Base-by-base conservation (phyloP, 1,140 invertebrate species). In the Brachionus rubens region DNA sequence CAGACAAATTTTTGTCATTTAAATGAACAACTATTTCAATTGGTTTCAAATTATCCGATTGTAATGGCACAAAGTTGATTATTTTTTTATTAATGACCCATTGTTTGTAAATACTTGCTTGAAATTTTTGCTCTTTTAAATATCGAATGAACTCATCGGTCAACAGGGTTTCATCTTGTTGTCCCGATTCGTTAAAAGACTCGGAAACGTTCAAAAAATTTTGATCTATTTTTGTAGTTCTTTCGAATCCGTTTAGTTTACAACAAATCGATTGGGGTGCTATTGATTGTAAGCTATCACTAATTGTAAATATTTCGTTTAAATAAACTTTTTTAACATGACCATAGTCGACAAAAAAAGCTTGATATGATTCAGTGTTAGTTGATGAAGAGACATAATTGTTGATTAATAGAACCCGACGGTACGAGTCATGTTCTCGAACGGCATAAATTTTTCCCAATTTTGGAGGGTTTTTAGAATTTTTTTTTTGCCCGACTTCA, bases 191-290 rank as follows among this genome's bases (percentile, higher is more conserved):
- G 7, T 50, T 48, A 43, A 50, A 28, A 46, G 65, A 47, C 28
- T 70, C 36, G 7, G 65, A 48, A 6, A 33, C 46, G n/a, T 72
- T 46, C 5, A 36, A 30, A 41, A 50, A 72, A 21, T 54, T 36
- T 6, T 16, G 33, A 36, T 36, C 9, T 9, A 5, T 36, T 5
- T 36, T 19, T 14, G 28, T 30, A 12, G 10, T 43, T 21, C 12
- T 6, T 19, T 47, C 40, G 3, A n/a, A 12, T 3, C 46, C 68
- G 21, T 36, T 14, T 14, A 72, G 46, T 12, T 54, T 48, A 7
- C 68, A 72, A 16, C 50, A 50, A 24, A 72, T 72, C 6, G 68
- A 43, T 52, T 72, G 68, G 14, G 68, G 68, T 10, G 68, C 68
- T 26, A 72, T 50, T 9, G 28, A 54, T 21, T 72, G 46, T 12